These are phyloP conservation scores for Platycercus adscitus DNA, from an alignment of 2,113 vertebrate genomes.

Conservation along the genomic window DNA sequence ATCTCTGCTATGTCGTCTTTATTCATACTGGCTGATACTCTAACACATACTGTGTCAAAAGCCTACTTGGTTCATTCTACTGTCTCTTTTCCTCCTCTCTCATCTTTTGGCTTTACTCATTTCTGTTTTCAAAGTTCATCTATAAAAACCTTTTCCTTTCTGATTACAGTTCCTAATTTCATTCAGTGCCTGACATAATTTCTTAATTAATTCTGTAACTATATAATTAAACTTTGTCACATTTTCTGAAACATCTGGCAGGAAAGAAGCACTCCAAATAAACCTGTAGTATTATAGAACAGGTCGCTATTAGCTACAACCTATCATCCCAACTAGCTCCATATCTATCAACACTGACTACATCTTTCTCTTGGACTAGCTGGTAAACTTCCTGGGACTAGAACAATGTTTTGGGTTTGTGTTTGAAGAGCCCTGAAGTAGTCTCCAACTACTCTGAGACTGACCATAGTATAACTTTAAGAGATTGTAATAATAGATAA, in stretches of 20 bases:
- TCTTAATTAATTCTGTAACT: conserved; percentile 18
- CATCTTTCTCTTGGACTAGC: background rate
- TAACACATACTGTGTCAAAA: background rate
- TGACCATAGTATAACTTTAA: background rate
- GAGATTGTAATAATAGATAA: background rate
- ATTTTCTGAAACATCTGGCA: conserved; percentile 21
- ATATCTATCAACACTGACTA: background rate
- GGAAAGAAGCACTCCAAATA: background rate
- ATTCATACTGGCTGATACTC: background rate
- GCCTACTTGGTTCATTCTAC: background rate
- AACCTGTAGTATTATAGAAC: background rate
- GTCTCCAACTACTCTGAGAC: background rate
- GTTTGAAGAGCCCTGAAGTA: background rate
- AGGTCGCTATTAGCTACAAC: background rate
- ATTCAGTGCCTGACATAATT: background rate
- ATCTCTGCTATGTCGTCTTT: background rate
- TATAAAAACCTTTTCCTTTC: conserved; percentile 5
- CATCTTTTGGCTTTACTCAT: background rate
- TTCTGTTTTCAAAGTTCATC: background rate
- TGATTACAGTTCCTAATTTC: conserved; percentile 27
- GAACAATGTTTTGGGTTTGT: background rate
- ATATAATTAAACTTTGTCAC: background rate
- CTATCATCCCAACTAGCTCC: background rate
- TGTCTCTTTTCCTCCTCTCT: background rate
- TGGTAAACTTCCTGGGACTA: background rate